phyloP scores from a whole-genome alignment of 92 coral and sea anemone species.

The Palythoa heliodiscus region DNA sequence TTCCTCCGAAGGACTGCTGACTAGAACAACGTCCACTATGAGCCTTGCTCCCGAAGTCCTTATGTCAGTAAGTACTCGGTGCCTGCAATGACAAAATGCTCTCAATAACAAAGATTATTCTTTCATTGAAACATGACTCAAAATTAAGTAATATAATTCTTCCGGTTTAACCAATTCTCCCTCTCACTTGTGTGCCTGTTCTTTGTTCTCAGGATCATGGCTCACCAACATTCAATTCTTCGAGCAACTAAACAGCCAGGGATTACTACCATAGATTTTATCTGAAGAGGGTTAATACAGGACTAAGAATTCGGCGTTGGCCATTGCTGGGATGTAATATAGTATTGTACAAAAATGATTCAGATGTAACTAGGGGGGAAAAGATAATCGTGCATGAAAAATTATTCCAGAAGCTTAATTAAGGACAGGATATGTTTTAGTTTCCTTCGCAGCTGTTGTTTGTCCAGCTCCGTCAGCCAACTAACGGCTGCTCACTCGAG shows the following conservation, averaged over 20 bases:
- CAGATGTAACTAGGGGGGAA: constrained; percentile 17
- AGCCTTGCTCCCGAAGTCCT: constrained; percentile 38
- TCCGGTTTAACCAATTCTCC: background rate
- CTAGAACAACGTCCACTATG: constrained; percentile 56
- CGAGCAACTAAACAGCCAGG: constrained; percentile 9
- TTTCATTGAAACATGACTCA: background rate
- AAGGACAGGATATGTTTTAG: background rate
- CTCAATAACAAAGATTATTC: too few relatives aligned
- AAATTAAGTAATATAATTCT: too few relatives aligned
- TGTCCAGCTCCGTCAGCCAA: too few relatives aligned
- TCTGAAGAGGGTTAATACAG: constrained; percentile 2
- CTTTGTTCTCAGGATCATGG: constrained; percentile 15
- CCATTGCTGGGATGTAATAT: constrained; percentile 9
- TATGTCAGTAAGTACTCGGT: constrained; percentile 3
- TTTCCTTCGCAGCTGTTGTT: too few relatives aligned
- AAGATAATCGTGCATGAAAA: background rate
- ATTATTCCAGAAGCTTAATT: background rate
- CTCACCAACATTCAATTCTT: constrained; percentile 15
- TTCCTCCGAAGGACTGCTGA: constrained; percentile 53
- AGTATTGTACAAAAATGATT: constrained; percentile 6
- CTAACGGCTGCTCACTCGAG: too few relatives aligned
- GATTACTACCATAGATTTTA: background rate
- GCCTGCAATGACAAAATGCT: too few relatives aligned
- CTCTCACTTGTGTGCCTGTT: background rate
- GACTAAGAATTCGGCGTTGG: background rate